A percentile compares a stretch with the other conserved stretches of the same genome.
These are phyloP conservation scores for Cichladusa arquata DNA, from an alignment of 2,113 vertebrate species.

Conservation along the genomic window DNA sequence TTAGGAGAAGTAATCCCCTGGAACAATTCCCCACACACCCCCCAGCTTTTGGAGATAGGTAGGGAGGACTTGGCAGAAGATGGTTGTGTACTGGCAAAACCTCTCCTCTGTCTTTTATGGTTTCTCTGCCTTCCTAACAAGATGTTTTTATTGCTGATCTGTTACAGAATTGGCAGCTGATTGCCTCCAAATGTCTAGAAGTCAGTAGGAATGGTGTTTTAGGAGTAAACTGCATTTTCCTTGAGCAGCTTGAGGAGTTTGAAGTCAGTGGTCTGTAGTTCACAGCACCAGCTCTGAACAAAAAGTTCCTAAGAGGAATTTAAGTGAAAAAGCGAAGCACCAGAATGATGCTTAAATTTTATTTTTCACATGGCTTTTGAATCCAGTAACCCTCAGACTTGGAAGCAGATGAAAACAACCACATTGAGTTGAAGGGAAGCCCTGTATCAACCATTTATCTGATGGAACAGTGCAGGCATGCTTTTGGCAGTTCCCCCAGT, in stretches of 20 bases:
- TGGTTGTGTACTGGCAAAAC: constrained; percentile 23
- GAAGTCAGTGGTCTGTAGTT: not conserved
- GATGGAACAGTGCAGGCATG: not conserved
- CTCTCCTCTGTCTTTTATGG: constrained; percentile 12
- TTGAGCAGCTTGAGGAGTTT: constrained; percentile 39
- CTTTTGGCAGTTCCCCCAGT: not conserved
- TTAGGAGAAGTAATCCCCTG: not conserved
- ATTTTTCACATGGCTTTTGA: not conserved
- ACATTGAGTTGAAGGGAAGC: not conserved
- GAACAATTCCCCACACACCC: not conserved
- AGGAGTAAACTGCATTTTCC: constrained; percentile 36
- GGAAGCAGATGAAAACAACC: constrained; percentile 6
- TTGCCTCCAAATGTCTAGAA: constrained; percentile 53
- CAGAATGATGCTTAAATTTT: not conserved
- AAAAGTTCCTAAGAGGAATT: constrained; percentile 36
- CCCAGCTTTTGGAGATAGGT: not conserved
- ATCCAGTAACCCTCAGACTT: constrained; percentile 1
- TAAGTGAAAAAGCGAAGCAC: not conserved
- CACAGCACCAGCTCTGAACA: not conserved
- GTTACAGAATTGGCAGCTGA: constrained; percentile 51
- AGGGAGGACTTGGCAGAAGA: constrained; percentile 50
- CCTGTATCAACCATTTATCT: not conserved
- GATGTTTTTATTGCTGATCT: constrained; percentile 57
- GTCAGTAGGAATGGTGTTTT: constrained; percentile 38
- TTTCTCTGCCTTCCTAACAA: constrained; percentile 56